A percentile compares a stretch with the other conserved stretches of the same genome.
phyloP scores from a whole-genome alignment of 2,888 invertebrate genomes.

The Leptopilina syphax region DNA sequence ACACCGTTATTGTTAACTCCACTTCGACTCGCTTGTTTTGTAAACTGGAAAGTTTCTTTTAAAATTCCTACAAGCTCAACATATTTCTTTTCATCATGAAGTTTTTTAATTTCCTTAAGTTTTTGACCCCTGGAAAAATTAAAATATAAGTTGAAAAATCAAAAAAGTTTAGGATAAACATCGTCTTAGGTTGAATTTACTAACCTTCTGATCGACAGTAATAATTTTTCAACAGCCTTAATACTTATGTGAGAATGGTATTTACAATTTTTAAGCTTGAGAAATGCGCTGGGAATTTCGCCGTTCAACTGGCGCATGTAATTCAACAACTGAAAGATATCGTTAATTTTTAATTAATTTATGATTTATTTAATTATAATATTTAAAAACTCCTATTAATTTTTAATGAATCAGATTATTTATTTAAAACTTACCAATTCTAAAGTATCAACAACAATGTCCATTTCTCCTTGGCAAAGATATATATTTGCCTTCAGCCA shows the following conservation, averaged over 20 bases:
- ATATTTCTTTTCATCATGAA: slow-evolving; percentile 83
- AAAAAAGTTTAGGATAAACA: not conserved
- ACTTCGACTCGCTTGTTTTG: slow-evolving; percentile 69
- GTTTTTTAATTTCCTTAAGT: slow-evolving; percentile 82
- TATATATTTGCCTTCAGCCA: slow-evolving; percentile 80
- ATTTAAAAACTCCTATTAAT: too few relatives aligned
- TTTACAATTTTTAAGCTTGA: slow-evolving; percentile 79
- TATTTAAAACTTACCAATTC: slow-evolving; percentile 72
- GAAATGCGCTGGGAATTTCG: slow-evolving; percentile 67
- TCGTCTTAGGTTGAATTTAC: slow-evolving; percentile 5
- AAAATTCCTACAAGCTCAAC: slow-evolving; percentile 83
- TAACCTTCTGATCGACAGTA: slow-evolving; percentile 78
- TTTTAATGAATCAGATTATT: not conserved
- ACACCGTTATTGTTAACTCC: slow-evolving; percentile 61
- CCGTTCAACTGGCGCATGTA: slow-evolving; percentile 67
- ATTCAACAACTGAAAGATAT: slow-evolving; percentile 58
- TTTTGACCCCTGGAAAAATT: slow-evolving; percentile 75
- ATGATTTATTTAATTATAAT: too few relatives aligned
- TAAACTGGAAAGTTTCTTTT: slow-evolving; percentile 82
- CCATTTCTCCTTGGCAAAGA: slow-evolving; percentile 78
- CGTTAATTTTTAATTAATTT: too few relatives aligned
- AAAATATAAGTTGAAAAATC: too few relatives aligned
- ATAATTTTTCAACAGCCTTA: slow-evolving; percentile 76
- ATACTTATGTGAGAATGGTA: slow-evolving; percentile 78
- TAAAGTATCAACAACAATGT: slow-evolving; percentile 78